Conservation (phyloP, 2,797 vertebrate genomes). For the Cynodonichthys magdalenae region DNA sequence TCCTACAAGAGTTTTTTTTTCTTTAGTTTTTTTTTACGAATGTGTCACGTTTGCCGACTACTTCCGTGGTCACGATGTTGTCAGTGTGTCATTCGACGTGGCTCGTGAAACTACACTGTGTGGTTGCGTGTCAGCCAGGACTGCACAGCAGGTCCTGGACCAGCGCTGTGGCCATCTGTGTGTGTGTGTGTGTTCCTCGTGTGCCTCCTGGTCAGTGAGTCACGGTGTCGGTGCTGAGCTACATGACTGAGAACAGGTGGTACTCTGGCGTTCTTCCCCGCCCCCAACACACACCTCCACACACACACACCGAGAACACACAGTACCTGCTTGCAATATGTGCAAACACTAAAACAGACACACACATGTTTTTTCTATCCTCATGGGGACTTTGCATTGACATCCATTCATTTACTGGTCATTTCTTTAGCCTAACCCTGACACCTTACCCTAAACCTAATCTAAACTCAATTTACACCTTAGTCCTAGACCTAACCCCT, state of each 20-base stretch:
- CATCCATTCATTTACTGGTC: too few species aligned
- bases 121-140: conserved; percentile 53
- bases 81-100: conserved; percentile 32
- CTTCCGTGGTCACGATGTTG: conserved; percentile 31
- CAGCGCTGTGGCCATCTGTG: conserved; percentile 64
- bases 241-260: conserved; percentile 75
- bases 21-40: conserved; percentile 13
- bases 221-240: conserved; percentile 53
- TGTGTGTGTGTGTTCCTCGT: conserved; percentile 37
- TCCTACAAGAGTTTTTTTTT: background rate
- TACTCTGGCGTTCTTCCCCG: conserved; percentile 40
- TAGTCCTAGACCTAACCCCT: too few species aligned
- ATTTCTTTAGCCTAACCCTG: too few species aligned
- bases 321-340: conserved; percentile 26
- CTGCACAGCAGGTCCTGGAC: conserved; percentile 51
- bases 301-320: conserved; percentile 34
- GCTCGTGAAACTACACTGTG: conserved; percentile 36
- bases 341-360: conserved; percentile 23
- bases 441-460: too few species aligned
- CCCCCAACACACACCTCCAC: conserved; percentile 24
- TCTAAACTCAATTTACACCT: too few species aligned
- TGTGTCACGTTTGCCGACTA: conserved; percentile 33
- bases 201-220: conserved; percentile 68
- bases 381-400: too few species aligned
- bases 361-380: background rate